A percentile compares a stretch with the other conserved stretches of the same genome.
phyloP scores from a whole-genome alignment of 2,797 vertebrate species.

The Pseudomugil tenellus region DNA sequence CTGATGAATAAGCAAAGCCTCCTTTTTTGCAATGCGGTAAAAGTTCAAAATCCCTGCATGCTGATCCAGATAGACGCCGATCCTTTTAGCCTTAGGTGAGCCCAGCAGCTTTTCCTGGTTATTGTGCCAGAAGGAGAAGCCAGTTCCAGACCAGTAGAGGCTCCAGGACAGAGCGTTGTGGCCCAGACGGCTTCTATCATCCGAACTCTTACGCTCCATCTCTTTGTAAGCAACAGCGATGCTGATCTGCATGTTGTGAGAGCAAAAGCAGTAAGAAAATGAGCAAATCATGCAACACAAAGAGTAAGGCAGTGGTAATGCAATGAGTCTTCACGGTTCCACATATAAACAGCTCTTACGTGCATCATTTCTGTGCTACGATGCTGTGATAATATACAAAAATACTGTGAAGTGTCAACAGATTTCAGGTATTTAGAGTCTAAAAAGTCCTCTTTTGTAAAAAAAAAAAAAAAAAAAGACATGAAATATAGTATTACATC shows the following conservation, averaged over 20 bases:
- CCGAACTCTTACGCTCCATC: constrained; percentile 70
- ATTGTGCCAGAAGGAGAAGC: constrained; percentile 83
- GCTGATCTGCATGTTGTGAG: constrained; percentile 66
- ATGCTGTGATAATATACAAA: no score
- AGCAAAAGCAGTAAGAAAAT: background rate
- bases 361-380: background rate
- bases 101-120: constrained; percentile 72
- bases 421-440: background rate
- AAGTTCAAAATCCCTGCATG: constrained; percentile 79
- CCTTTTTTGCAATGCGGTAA: constrained; percentile 73
- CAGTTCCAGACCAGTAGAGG: constrained; percentile 82
- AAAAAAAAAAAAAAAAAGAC: no score
- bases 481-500: no score
- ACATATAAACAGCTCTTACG: background rate
- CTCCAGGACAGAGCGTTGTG: constrained; percentile 83
- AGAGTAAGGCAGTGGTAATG: background rate
- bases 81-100: constrained; percentile 71
- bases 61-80: constrained; percentile 85
- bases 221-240: constrained; percentile 79
- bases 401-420: background rate
- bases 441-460: no score
- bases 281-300: background rate
- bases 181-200: constrained; percentile 78
- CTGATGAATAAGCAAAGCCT: constrained; percentile 78
- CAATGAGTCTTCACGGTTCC: background rate